Evolutionary conservation across 2,888 invertebrate species (phyloP).

Genomic region (Belgica antarctica): DNA sequence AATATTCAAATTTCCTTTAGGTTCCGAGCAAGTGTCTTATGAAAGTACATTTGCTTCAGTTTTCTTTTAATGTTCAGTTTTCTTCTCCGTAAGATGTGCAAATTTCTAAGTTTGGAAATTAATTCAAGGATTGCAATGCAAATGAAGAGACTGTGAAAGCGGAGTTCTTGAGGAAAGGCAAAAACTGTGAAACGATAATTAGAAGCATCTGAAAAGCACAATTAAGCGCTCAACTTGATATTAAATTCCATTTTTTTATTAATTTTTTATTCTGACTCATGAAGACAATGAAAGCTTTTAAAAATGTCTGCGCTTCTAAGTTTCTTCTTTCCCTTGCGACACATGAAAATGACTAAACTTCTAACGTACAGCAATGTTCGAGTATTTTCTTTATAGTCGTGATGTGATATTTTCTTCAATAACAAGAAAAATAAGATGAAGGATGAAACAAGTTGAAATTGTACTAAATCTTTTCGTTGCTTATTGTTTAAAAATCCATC

Average conservation of each 20-base stretch:
- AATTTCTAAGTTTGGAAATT: background rate
- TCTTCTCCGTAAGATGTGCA: background rate
- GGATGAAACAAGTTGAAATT: background rate
- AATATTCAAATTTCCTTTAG: too few species aligned
- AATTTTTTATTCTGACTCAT: too few species aligned
- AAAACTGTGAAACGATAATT: background rate
- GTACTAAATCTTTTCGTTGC: background rate
- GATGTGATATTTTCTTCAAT: background rate
- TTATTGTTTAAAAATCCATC: background rate
- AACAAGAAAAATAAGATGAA: background rate
- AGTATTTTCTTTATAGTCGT: too few species aligned
- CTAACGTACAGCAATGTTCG: background rate
- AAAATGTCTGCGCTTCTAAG: conserved; percentile 3
- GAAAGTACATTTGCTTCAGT: too few species aligned
- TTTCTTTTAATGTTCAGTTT: too few species aligned
- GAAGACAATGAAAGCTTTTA: conserved; percentile 16
- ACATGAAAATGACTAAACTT: background rate
- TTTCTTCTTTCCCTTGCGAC: conserved; percentile 3
- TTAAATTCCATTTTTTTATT: background rate
- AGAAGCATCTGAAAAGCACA: background rate
- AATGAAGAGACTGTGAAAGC: too few species aligned
- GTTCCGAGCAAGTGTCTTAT: too few species aligned
- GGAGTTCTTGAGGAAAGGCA: too few species aligned
- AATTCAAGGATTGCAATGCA: conserved; percentile 2
- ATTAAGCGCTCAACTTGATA: background rate